phyloP scores from a whole-genome alignment of 2,797 vertebrate species.

The Natrix natrix region DNA sequence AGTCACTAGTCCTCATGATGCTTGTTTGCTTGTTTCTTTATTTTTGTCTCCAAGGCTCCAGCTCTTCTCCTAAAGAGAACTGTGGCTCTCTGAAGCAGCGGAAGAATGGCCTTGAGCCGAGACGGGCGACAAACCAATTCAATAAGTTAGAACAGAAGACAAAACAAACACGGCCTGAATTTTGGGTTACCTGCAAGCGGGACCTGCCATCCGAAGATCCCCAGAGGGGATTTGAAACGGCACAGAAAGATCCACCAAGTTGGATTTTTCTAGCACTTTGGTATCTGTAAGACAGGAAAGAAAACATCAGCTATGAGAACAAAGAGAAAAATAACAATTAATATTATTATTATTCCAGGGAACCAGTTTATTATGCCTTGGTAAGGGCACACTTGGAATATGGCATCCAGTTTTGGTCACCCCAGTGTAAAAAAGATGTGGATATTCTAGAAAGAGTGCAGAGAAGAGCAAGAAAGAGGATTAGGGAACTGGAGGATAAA shows the following conservation, averaged over 20 bases:
- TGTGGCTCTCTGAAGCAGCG: too few species aligned
- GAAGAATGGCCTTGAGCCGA: too few species aligned
- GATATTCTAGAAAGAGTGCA: background rate
- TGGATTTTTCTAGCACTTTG: slow-evolving; percentile 76
- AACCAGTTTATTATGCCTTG: background rate
- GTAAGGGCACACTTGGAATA: background rate
- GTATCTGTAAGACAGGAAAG: slow-evolving; percentile 67
- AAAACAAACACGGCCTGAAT: too few species aligned
- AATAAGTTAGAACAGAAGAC: too few species aligned
- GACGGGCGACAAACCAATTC: too few species aligned
- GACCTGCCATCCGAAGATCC: background rate
- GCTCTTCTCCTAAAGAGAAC: too few species aligned
- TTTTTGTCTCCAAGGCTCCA: too few species aligned
- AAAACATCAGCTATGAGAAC: background rate
- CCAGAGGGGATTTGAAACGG: slow-evolving; percentile 43
- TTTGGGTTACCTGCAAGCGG: slow-evolving; percentile 11
- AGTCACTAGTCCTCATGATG: too few species aligned
- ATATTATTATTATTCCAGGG: background rate
- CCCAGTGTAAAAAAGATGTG: background rate
- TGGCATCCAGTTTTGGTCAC: background rate
- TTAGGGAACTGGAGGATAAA: background rate
- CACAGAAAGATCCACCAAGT: slow-evolving; percentile 67
- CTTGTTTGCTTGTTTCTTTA: too few species aligned
- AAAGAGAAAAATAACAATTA: background rate
- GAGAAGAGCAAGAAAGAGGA: background rate